Conservation (phyloP, 2,113 vertebrate genomes). For the Clupea harengus region DNA sequence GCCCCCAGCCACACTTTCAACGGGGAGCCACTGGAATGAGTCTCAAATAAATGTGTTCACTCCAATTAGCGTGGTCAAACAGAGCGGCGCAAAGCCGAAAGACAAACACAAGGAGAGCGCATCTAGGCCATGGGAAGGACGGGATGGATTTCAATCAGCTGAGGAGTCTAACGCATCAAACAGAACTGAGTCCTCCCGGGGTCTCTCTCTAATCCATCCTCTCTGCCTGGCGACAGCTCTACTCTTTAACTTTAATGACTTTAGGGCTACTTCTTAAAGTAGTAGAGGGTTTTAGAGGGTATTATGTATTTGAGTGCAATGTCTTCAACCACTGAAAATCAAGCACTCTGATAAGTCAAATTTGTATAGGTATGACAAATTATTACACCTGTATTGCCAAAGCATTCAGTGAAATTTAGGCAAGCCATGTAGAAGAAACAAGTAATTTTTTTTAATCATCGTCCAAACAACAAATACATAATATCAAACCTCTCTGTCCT, state of each 20-base stretch:
- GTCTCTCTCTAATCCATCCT: not conserved
- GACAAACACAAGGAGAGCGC: not conserved
- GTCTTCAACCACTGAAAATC: not conserved
- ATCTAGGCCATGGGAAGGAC: not conserved
- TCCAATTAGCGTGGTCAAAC: conserved; percentile 9
- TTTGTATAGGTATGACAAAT: not conserved
- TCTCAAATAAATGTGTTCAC: conserved; percentile 4
- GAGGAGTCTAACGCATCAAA: not conserved
- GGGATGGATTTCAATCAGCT: not conserved
- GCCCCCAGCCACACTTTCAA: not conserved
- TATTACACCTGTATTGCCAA: not conserved
- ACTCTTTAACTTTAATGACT: not conserved
- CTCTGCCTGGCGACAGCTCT: not conserved
- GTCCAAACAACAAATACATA: not conserved
- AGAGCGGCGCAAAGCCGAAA: not conserved
- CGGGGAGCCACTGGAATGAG: not conserved
- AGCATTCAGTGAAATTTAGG: not conserved
- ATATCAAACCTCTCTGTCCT: not conserved
- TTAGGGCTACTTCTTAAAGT: not conserved
- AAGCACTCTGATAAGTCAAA: not conserved
- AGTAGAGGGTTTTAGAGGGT: not conserved
- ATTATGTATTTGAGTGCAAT: not conserved
- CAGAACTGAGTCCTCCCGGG: not conserved
- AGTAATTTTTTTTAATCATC: no score
- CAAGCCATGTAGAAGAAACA: not conserved